These are phyloP conservation scores for Tribolium freemani DNA, from an alignment of 2,888 invertebrate species.

Conservation along the genomic window DNA sequence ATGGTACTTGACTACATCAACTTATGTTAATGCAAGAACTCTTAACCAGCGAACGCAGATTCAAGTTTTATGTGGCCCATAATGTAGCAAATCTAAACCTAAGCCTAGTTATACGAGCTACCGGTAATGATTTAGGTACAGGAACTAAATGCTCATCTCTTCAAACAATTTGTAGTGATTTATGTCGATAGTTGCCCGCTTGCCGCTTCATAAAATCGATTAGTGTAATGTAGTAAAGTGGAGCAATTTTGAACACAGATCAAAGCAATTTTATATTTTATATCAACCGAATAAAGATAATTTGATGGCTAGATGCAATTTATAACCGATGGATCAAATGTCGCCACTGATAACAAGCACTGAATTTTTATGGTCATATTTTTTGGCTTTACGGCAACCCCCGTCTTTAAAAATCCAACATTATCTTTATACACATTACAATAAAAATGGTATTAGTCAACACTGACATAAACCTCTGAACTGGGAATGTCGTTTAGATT, in stretches of 20 bases:
- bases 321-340: neutral
- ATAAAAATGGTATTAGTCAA: neutral
- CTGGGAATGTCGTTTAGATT: neutral
- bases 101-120: slow-evolving; percentile 4
- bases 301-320: neutral
- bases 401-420: neutral
- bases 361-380: neutral
- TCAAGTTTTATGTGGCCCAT: too few species aligned
- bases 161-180: slow-evolving; percentile 26
- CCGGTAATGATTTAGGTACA: slow-evolving; percentile 12
- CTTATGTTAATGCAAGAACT: neutral
- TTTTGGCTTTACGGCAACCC: neutral
- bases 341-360: neutral
- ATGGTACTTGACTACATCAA: too few species aligned
- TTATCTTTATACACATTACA: neutral
- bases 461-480: neutral
- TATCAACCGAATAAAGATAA: neutral
- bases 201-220: slow-evolving; percentile 27
- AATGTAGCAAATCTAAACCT: neutral
- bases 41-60: neutral
- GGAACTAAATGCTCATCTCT: slow-evolving; percentile 20
- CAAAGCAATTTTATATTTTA: neutral
- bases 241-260: neutral
- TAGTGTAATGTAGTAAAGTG: slow-evolving; percentile 1
- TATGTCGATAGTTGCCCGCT: slow-evolving; percentile 18